phyloP scores from a whole-genome alignment of 2,888 invertebrate species.

The Brenthis hecate region DNA sequence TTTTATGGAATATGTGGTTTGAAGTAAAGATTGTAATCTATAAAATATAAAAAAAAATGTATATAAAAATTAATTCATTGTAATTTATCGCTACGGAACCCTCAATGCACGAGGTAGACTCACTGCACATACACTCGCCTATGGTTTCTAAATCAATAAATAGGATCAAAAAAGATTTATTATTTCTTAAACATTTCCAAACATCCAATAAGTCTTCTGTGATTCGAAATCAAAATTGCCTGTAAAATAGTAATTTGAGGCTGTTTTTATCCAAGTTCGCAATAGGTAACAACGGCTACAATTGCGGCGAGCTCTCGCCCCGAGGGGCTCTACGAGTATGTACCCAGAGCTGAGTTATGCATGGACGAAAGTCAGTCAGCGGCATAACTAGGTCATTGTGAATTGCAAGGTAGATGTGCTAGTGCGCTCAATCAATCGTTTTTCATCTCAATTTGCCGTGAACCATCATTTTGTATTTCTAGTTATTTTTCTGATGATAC shows the following conservation, averaged over 20 bases:
- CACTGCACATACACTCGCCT: too few relatives aligned
- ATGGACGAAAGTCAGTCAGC: conserved; percentile 9
- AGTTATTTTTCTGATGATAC: background rate
- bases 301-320: background rate
- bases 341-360: conserved; percentile 22
- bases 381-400: conserved; percentile 10
- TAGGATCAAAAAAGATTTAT: too few relatives aligned
- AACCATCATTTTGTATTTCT: background rate
- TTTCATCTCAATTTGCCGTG: background rate
- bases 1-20: too few relatives aligned
- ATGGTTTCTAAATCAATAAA: too few relatives aligned
- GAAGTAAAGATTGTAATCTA: too few relatives aligned
- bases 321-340: conserved; percentile 5
- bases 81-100: too few relatives aligned
- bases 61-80: too few relatives aligned
- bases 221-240: too few relatives aligned
- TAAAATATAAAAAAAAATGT: too few relatives aligned
- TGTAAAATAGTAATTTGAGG: background rate
- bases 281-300: background rate
- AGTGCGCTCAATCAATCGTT: background rate
- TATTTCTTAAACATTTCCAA: too few relatives aligned
- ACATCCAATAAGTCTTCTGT: too few relatives aligned
- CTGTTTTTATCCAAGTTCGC: background rate
- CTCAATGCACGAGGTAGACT: too few relatives aligned
- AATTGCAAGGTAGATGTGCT: conserved; percentile 4